Percentiles rank a stretch among this genome's conserved stretches.
phyloP scores from a whole-genome alignment of 2,888 invertebrate genomes.

The Erpobdella octoculata region DNA sequence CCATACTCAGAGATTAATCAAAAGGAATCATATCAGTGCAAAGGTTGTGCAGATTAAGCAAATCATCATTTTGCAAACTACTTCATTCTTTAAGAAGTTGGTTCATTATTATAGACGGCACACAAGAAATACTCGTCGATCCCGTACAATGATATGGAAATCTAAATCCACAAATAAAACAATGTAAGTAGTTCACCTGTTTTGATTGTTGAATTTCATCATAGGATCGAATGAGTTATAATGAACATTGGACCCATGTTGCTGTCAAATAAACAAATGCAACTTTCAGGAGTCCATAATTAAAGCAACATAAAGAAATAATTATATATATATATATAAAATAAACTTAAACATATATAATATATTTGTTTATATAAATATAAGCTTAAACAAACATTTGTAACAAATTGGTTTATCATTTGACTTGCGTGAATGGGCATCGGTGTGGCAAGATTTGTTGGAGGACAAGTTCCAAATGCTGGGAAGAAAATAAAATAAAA shows the following conservation, averaged over 20 bases:
- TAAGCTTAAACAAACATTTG: neutral
- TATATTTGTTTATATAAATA: too few species aligned
- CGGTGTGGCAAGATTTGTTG: neutral
- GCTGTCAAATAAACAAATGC: neutral
- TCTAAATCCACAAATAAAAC: too few species aligned
- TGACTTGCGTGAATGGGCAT: conserved; percentile 3
- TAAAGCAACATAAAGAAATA: neutral
- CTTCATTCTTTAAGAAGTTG: too few species aligned
- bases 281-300: neutral
- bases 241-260: neutral
- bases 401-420: neutral
- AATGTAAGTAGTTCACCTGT: too few species aligned
- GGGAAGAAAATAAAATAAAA: too few species aligned
- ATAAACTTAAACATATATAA: neutral
- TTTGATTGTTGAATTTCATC: neutral
- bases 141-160: too few species aligned
- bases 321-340: neutral
- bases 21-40: too few species aligned
- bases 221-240: neutral
- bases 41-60: too few species aligned
- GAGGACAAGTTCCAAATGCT: conserved; percentile 8
- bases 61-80: too few species aligned
- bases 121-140: too few species aligned
- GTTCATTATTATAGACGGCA: too few species aligned
- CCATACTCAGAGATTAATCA: too few species aligned